phyloP scores from a whole-genome alignment of 37 sponge, comb jelly and placozoan species.

The Lycopodina hypogea region DNA sequence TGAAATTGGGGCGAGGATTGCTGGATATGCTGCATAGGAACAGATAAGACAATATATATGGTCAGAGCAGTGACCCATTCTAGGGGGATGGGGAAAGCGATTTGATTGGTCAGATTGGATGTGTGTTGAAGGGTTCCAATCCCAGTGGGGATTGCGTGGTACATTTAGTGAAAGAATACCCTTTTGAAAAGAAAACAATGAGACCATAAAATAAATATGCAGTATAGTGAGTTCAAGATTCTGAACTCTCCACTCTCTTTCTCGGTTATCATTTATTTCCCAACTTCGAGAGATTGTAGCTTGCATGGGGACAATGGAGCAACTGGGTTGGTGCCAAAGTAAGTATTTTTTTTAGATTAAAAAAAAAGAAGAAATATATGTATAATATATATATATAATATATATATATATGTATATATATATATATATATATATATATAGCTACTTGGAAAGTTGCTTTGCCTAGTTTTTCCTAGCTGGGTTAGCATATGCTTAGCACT shows the following conservation, averaged over 20 bases:
- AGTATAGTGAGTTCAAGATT: neutral
- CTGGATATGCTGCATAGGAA: conserved; percentile 55
- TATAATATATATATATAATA: too few relatives aligned
- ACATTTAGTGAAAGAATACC: too few relatives aligned
- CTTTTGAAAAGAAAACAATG: too few relatives aligned
- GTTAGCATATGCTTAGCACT: too few relatives aligned
- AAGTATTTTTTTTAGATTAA: conserved; percentile 6
- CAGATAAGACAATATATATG: neutral
- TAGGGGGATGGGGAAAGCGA: too few relatives aligned
- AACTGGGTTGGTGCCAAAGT: conserved; percentile 99
- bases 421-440: neutral
- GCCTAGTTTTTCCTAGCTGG: conserved; percentile 98
- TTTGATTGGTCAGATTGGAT: too few relatives aligned
- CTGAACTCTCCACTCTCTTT: neutral
- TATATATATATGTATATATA: too few relatives aligned
- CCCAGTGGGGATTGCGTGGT: too few relatives aligned
- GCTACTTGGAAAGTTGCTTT: conserved; percentile 56
- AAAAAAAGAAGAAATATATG: too few relatives aligned
- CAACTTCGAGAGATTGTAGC: conserved; percentile 80
- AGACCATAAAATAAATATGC: too few relatives aligned
- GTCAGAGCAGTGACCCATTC: too few relatives aligned
- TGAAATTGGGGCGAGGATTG: neutral
- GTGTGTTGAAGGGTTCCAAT: too few relatives aligned
- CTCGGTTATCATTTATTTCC: neutral
- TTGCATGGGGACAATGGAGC: conserved; percentile 99